Conservation (phyloP, 2,113 vertebrate species). For the Steatornis caripensis region DNA sequence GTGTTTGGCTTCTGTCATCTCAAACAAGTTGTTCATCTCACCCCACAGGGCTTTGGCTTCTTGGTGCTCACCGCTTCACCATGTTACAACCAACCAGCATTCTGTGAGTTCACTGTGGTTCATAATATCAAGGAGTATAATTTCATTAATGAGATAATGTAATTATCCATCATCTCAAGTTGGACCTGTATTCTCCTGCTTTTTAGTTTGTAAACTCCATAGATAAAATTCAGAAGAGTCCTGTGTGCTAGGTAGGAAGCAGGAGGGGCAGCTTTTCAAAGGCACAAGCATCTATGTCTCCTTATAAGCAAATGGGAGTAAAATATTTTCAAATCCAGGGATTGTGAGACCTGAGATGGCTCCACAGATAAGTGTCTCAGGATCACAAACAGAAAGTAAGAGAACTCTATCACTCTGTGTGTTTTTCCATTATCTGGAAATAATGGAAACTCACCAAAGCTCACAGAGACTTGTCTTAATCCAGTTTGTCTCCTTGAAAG, state of each 20-base stretch:
- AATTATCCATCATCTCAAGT: background rate
- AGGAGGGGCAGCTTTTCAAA: background rate
- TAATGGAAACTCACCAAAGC: background rate
- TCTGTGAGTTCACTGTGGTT: background rate
- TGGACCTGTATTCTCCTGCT: background rate
- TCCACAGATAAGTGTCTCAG: background rate
- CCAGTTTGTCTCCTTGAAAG: background rate
- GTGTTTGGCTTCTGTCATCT: background rate
- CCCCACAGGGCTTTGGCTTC: accelerated
- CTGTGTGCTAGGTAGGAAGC: background rate
- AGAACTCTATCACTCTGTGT: background rate
- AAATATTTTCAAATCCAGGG: background rate
- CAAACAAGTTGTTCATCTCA: background rate
- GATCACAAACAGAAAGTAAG: background rate
- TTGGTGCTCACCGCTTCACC: background rate
- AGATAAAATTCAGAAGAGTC: background rate
- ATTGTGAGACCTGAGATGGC: background rate
- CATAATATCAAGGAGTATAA: background rate
- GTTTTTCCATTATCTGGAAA: background rate
- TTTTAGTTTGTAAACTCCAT: background rate
- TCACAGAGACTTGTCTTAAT: background rate
- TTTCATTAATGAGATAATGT: background rate
- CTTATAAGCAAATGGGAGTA: background rate
- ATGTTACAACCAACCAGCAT: background rate
- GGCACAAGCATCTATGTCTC: background rate